These are phyloP conservation scores for Myopa testacea DNA, from an alignment of 2,888 invertebrate genomes.

Conservation along the genomic window DNA sequence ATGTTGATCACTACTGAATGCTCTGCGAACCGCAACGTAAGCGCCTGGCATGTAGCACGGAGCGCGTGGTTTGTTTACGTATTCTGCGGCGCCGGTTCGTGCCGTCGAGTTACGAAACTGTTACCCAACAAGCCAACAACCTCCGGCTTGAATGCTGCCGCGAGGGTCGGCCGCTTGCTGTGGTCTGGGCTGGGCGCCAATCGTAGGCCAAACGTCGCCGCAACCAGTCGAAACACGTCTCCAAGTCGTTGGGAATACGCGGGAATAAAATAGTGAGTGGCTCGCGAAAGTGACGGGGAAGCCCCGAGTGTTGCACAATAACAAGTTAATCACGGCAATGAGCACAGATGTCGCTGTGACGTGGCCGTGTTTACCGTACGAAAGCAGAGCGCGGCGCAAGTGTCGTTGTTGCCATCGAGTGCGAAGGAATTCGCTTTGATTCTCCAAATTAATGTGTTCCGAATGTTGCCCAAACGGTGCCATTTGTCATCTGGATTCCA, in stretches of 20 bases:
- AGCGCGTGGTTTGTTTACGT: slow-evolving; percentile 1
- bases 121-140: slow-evolving; percentile 40
- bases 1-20: not conserved
- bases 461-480: slow-evolving; percentile 17
- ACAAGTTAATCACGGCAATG: slow-evolving; percentile 15
- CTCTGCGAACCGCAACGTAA: not conserved
- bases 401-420: not conserved
- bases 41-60: not conserved
- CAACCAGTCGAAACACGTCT: slow-evolving; percentile 25
- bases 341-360: no score
- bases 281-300: not conserved
- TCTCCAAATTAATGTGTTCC: not conserved
- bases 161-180: not conserved
- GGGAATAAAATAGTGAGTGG: slow-evolving; percentile 6
- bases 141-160: slow-evolving; percentile 23
- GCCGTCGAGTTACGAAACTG: slow-evolving; percentile 9
- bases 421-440: not conserved
- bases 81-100: not conserved
- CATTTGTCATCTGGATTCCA: not conserved
- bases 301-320: slow-evolving; percentile 12
- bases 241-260: not conserved
- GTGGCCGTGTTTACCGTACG: not conserved
- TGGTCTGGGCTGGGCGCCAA: slow-evolving; percentile 50
- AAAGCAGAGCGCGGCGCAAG: slow-evolving; percentile 3
- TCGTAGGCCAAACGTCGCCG: slow-evolving; percentile 52